Evolutionary conservation across 2,888 invertebrate genomes (phyloP).

Genomic region (Elaeidobius kamerunicus): DNA sequence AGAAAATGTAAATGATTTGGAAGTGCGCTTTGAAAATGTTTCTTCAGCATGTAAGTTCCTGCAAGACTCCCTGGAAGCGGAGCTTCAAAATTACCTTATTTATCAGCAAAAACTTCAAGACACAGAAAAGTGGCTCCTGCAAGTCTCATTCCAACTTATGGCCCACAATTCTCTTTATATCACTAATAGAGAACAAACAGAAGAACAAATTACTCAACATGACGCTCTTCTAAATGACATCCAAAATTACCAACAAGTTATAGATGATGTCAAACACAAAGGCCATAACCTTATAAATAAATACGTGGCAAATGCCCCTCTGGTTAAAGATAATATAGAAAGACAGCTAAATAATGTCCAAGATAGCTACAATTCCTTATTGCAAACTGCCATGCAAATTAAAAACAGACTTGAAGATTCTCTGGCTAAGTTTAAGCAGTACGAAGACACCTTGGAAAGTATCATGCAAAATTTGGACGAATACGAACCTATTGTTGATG

Average conservation of each 20-base stretch:
- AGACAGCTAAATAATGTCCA: constrained; percentile 87
- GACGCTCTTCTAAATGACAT: constrained; percentile 72
- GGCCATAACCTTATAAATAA: constrained; percentile 81
- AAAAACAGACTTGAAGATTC: constrained; percentile 85
- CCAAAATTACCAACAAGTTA: constrained; percentile 73
- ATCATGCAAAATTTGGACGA: constrained; percentile 78
- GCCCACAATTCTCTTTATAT: constrained; percentile 93
- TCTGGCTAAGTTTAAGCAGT: constrained; percentile 87
- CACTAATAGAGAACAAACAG: constrained; percentile 85
- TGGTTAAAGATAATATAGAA: constrained; percentile 74
- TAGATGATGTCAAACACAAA: constrained; percentile 80
- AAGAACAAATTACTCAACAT: constrained; percentile 88
- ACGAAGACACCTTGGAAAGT: constrained; percentile 84
- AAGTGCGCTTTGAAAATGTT: constrained; percentile 67
- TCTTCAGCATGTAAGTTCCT: constrained; percentile 61
- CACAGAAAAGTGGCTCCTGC: constrained; percentile 92
- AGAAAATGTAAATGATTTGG: constrained; percentile 66
- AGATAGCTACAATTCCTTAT: constrained; percentile 86
- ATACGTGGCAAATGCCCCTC: constrained; percentile 69
- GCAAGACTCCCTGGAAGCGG: constrained; percentile 69
- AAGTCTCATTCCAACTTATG: constrained; percentile 94
- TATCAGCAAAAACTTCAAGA: constrained; percentile 91
- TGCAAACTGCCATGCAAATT: constrained; percentile 88
- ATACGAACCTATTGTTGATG: constrained; percentile 72
- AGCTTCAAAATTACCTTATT: constrained; percentile 79